Conservation (phyloP, 2,888 invertebrate species). For the Helicoverpa assulta region DNA sequence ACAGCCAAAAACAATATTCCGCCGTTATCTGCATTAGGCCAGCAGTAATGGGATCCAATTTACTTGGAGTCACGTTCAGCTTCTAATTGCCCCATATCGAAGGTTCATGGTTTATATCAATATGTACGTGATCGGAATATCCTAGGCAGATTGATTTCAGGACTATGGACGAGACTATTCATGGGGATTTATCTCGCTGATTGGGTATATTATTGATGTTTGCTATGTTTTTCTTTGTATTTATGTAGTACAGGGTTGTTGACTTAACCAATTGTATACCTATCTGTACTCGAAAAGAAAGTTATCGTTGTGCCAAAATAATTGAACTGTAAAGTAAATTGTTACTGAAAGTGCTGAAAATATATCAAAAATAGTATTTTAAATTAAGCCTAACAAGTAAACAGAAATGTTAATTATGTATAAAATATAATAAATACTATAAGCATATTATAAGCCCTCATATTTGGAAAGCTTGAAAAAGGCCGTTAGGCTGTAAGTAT, state of each 20-base stretch:
- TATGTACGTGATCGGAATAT: conserved; percentile 73
- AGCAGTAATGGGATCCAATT: conserved; percentile 65
- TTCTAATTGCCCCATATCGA: conserved; percentile 73
- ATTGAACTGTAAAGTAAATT: too few relatives aligned
- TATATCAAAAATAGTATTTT: too few relatives aligned
- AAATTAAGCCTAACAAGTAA: too few relatives aligned
- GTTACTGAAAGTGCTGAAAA: too few relatives aligned
- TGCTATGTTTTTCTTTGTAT: background rate
- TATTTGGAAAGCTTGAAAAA: too few relatives aligned
- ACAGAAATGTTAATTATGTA: too few relatives aligned
- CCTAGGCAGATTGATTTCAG: conserved; percentile 47
- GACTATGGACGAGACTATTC: conserved; percentile 22
- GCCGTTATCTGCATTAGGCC: conserved; percentile 35
- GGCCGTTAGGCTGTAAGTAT: too few relatives aligned
- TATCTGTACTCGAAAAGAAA: too few relatives aligned
- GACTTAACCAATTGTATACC: too few relatives aligned
- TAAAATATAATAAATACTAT: too few relatives aligned
- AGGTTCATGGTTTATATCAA: conserved; percentile 69
- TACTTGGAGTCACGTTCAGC: conserved; percentile 65
- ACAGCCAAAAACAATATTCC: conserved; percentile 6
- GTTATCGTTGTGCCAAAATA: too few relatives aligned
- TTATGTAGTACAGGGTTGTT: background rate
- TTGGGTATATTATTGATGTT: conserved; percentile 19
- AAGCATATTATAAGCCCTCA: too few relatives aligned
- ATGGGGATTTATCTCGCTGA: conserved; percentile 23